These are phyloP conservation scores for Campaea margaritaria DNA, from an alignment of 2,888 invertebrate species.

Conservation along the genomic window DNA sequence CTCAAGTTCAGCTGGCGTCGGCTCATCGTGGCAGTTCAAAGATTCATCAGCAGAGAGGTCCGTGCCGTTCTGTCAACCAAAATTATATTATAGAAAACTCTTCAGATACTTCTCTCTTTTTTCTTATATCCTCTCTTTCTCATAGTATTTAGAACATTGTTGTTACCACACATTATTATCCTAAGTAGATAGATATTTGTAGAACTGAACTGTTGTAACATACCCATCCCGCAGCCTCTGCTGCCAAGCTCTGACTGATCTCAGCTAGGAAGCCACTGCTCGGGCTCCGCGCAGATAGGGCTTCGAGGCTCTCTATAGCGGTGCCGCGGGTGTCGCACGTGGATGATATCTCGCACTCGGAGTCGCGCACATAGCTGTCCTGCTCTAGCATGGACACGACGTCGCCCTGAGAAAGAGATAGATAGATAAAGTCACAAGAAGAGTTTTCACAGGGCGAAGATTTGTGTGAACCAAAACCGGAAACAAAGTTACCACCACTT, in stretches of 20 bases:
- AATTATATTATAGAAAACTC: no score
- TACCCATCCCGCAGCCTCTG: constrained; percentile 74
- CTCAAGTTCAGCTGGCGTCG: constrained; percentile 64
- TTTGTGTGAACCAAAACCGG: no score
- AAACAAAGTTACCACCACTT: no score
- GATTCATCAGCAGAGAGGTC: constrained; percentile 68
- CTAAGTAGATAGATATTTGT: no score
- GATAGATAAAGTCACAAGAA: no score
- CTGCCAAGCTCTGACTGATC: constrained; percentile 78
- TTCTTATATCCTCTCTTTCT: no score
- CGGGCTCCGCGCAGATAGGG: constrained; percentile 77
- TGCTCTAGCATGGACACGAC: constrained; percentile 76
- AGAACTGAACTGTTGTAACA: constrained; percentile 25
- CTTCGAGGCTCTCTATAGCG: constrained; percentile 82
- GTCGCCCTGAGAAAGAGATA: constrained; percentile 64
- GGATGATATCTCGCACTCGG: constrained; percentile 78
- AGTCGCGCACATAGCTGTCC: constrained; percentile 71
- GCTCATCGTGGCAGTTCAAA: constrained; percentile 69
- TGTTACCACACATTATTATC: no score
- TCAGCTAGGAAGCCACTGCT: constrained; percentile 81
- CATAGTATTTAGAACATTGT: no score
- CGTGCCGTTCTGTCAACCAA: constrained; percentile 63
- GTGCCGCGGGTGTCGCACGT: constrained; percentile 73
- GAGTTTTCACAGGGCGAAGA: no score
- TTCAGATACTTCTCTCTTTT: no score